phyloP scores from a whole-genome alignment of 1,140 invertebrate genomes.

The Akabosia matsudoensis region DNA sequence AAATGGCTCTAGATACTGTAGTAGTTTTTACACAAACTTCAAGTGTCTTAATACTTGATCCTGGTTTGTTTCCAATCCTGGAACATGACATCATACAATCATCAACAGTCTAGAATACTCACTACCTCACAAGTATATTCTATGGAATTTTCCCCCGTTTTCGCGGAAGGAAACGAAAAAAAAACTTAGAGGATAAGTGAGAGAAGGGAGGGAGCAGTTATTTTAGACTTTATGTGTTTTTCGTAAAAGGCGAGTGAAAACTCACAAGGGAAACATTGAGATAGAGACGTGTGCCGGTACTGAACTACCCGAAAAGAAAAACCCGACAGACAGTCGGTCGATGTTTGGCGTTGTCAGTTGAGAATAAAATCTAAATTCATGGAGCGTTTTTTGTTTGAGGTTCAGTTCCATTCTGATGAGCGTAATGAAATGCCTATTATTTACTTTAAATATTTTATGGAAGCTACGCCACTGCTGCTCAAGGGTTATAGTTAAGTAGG shows the following conservation, averaged over 20 bases:
- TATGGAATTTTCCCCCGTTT: not conserved
- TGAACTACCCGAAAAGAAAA: no score
- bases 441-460: conserved; percentile 3
- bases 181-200: not conserved
- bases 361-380: not conserved
- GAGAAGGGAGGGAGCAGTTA: not conserved
- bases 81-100: not conserved
- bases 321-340: not conserved
- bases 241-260: not conserved
- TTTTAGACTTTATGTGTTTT: not conserved
- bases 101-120: not conserved
- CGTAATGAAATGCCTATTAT: not conserved
- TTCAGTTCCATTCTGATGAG: not conserved
- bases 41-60: not conserved
- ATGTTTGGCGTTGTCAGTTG: not conserved
- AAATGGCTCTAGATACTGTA: no score
- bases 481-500: not conserved
- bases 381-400: not conserved
- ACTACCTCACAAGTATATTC: not conserved
- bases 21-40: not conserved
- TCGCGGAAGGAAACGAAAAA: not conserved
- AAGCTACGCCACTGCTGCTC: not conserved
- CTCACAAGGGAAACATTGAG: conserved; percentile 6
- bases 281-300: not conserved
- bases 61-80: not conserved